Percentiles rank a stretch among this genome's conserved stretches.
Conservation (phyloP, 2,888 invertebrate species). For the Pseudococcus jackbeardsleyi region DNA sequence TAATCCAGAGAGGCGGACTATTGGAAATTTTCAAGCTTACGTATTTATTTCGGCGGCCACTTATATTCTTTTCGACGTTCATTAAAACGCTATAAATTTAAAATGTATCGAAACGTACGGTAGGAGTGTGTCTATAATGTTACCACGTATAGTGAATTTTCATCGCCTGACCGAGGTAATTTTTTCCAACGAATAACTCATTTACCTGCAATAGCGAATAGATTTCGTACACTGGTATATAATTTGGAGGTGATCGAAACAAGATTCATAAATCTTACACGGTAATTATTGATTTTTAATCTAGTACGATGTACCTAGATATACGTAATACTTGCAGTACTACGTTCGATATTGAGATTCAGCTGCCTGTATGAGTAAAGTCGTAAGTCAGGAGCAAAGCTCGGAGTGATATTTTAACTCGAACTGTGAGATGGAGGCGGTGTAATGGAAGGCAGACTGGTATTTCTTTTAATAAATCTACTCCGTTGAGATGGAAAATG, state of each 20-base stretch:
- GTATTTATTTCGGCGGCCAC: slow-evolving; percentile 27
- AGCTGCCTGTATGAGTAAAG: background rate
- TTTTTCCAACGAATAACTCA: slow-evolving; percentile 44
- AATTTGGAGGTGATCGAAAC: slow-evolving; percentile 40
- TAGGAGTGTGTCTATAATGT: background rate
- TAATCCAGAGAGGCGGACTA: background rate
- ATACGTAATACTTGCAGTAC: background rate
- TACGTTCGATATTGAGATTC: background rate
- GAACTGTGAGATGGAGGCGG: background rate
- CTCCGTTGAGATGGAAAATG: background rate
- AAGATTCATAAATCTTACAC: slow-evolving; percentile 35
- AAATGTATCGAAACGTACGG: slow-evolving; percentile 16
- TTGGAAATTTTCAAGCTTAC: background rate
- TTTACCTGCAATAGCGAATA: slow-evolving; percentile 14
- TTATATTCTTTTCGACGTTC: slow-evolving; percentile 47
- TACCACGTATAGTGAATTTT: slow-evolving; percentile 32
- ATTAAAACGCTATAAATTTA: slow-evolving; percentile 53
- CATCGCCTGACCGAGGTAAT: slow-evolving; percentile 41
- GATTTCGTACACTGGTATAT: slow-evolving; percentile 26
- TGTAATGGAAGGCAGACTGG: background rate
- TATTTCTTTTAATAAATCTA: slow-evolving; percentile 7
- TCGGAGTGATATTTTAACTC: background rate
- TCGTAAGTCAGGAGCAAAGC: slow-evolving; percentile 25
- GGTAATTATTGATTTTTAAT: slow-evolving; percentile 35
- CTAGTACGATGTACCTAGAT: background rate